Evolutionary conservation across 2,888 invertebrate species (phyloP), one percentile per base, ranked within the genome.

Genomic region (Apantesis nais): DNA sequence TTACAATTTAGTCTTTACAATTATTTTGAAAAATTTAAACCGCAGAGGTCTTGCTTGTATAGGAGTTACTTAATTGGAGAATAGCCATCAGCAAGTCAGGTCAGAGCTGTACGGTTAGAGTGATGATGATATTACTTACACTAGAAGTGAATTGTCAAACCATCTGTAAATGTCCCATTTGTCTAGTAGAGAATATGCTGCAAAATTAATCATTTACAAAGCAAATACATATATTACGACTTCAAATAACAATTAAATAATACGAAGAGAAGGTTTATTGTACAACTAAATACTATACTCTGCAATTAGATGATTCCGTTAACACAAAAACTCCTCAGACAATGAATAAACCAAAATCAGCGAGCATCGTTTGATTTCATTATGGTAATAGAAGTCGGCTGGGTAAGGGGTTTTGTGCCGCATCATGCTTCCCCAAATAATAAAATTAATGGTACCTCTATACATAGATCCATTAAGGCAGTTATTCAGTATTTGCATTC

Each of bases 361-460:
- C 76, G 80, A 83, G 75, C 84, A 89, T 89, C 87, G 85, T 88
- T 89, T 87, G 86, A 89, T 90, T 90, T 89, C 85, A 90, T 87
- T 86, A 87, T 78, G 79, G 82, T 85, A 85, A 84, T 82, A 85
- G 81, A 80, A 84, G 83, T 83, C 80, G 83, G 82, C 80, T 76
- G 83, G 87, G 85, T 88, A 88, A 84, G 86, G 58, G 84, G 85
- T 85, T 89, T 86, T 81, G 71, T 74, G 91, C 88, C 73, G 73
- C 81, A 87, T 92, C 92, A 92, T 86, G 86, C 83, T 89, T 85
- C 81, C 86, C 83, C 82, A 84, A 89, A 90, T 90, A 91, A 89
- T 89, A 88, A 90, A 89, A 90, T 91, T 90, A 89, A 91, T 92
- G 90, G 86, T 86, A 82, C 82, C 76, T 78, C 85, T 86, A 85